Evolutionary conservation across 2,113 vertebrate genomes (phyloP), one percentile per base, ranked within the genome.

Genomic region (Phrynosoma platyrhinos): DNA sequence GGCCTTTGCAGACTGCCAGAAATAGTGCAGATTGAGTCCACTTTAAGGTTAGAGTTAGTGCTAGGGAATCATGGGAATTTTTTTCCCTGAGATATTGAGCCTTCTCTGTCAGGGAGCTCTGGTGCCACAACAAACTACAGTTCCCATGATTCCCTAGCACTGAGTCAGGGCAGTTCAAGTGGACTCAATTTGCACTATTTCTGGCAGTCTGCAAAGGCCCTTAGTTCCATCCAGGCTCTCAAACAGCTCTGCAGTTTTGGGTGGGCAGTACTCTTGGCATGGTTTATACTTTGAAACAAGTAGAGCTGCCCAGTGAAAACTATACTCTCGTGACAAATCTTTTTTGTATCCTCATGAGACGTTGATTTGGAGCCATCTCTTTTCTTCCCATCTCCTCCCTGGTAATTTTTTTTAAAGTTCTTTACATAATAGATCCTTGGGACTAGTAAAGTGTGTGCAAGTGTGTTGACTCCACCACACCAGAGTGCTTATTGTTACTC

Each of bases 381-480:
- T 90, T 89, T 92, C 86, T 88, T 71, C 23, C 83, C 91, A 87
- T 1, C 4, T 27, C 2, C 9, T 13, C 53, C 53, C 75, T 91
- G 90, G 89, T 91, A 92, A 95, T 95, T 93, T 95, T 69, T 69
- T 88, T 92, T 27, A 32, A 91, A 83, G 91, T 93, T 96, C 93
- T 91, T 95, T 95, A 95, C 90, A 62, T 91, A 84, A 93, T 4
- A 95, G 94, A 89, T 95, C 93, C 78, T 82, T 82, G 95, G 92
- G 94, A 89, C 32, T 90, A 4, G 58, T 62, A 62, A 62, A 62
- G 58, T 88, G 91, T 84, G 93, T 92, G 95, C 95, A 95, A 52
- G 42, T n/a, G 21, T 40, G 95, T 96, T 94, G 91, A 96, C 95
- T 92, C 94, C 94, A 86, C 93, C 94, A 96, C 94, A 94, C 95